phyloP scores from a whole-genome alignment of 1,140 invertebrate species.

The Drosophila virilis region DNA sequence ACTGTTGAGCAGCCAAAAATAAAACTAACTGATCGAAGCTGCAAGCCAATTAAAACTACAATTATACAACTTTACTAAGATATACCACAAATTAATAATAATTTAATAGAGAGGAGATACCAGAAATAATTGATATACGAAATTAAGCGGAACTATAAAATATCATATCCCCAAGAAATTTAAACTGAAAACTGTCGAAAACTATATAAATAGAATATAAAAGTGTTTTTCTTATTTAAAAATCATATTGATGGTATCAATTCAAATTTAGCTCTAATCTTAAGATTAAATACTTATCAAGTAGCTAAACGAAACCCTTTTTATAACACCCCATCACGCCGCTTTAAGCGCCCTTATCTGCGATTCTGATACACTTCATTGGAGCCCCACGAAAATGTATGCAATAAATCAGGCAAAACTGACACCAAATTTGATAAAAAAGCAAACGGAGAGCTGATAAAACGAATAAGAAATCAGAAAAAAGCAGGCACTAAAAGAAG shows the following conservation, averaged over 20 bases:
- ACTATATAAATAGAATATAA: too few relatives aligned
- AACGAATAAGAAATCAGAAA: conserved; percentile 28
- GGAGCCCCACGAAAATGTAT: conserved; percentile 40
- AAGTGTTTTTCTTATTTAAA: too few relatives aligned
- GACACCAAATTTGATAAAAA: conserved; percentile 78
- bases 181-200: too few relatives aligned
- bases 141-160: too few relatives aligned
- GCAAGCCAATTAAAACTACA: conserved; percentile 35
- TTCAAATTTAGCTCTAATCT: background rate
- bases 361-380: conserved; percentile 53
- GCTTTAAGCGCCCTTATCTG: conserved; percentile 3
- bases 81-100: too few relatives aligned
- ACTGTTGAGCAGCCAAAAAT: conserved; percentile 3
- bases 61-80: background rate
- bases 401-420: conserved; percentile 73
- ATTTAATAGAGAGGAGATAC: too few relatives aligned
- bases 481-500: conserved; percentile 23
- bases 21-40: conserved; percentile 9
- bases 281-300: conserved; percentile 6
- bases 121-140: too few relatives aligned
- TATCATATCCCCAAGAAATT: too few relatives aligned
- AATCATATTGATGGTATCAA: background rate
- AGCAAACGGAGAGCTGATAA: conserved; percentile 62
- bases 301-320: conserved; percentile 10
- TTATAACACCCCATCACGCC: background rate